These are phyloP conservation scores for Myopa testacea DNA, from an alignment of 2,888 invertebrate genomes.

Conservation along the genomic window DNA sequence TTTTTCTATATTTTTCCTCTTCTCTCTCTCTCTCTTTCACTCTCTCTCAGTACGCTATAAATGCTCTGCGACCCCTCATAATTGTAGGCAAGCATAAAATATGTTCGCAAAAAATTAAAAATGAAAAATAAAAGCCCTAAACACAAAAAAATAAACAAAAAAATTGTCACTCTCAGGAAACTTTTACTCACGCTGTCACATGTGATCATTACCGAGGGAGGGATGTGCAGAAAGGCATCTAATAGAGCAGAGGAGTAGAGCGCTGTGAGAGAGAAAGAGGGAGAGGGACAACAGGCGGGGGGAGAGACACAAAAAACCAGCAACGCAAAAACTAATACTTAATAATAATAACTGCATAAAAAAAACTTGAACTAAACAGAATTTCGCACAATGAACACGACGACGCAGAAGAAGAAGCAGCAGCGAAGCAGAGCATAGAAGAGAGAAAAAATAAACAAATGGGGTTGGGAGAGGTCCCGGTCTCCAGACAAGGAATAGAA, in stretches of 20 bases:
- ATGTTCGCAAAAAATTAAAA: background rate
- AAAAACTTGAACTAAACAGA: background rate
- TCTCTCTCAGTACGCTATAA: too few relatives aligned
- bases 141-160: conserved; percentile 35
- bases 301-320: background rate
- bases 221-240: conserved; percentile 18
- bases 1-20: background rate
- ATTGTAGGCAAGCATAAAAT: too few relatives aligned
- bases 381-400: background rate
- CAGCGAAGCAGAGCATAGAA: background rate
- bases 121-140: conserved; percentile 26
- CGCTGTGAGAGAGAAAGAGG: too few relatives aligned
- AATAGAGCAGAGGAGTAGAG: too few relatives aligned
- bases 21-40: too few relatives aligned
- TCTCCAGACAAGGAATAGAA: too few relatives aligned
- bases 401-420: background rate
- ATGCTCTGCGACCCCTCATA: too few relatives aligned
- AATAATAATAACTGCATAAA: conserved; percentile 3
- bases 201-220: conserved; percentile 1
- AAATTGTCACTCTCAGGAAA: conserved; percentile 44
- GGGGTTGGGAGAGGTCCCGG: too few relatives aligned
- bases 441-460: too few relatives aligned
- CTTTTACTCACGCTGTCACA: conserved; percentile 47
- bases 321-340: background rate
- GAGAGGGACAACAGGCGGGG: background rate